Percentiles rank a stretch among this genome's conserved stretches.
Evolutionary conservation across 2,797 vertebrate genomes (phyloP).

Genomic region (Pseudochromis fuscus): DNA sequence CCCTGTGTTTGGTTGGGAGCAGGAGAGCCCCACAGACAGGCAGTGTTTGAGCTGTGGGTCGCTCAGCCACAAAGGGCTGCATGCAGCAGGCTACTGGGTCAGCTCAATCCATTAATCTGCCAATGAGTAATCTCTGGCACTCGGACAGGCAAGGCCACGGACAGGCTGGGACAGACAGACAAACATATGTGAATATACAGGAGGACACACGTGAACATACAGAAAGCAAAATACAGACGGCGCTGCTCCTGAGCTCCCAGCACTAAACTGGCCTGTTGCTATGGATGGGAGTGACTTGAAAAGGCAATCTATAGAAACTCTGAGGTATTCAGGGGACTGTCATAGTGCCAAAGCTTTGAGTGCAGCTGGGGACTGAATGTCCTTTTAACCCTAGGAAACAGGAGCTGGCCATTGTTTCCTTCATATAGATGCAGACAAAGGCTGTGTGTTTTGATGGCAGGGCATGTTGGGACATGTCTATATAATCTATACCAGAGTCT

Average conservation of each 20-base stretch:
- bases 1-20: conserved; percentile 46
- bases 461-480: conserved; percentile 74
- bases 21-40: conserved; percentile 58
- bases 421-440: conserved; percentile 70
- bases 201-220: not conserved
- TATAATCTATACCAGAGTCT: conserved; percentile 58
- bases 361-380: conserved; percentile 74
- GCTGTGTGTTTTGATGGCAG: conserved; percentile 69
- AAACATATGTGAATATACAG: conserved; percentile 31
- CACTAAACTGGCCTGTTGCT: not conserved
- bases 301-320: conserved; percentile 40
- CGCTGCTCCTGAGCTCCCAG: not conserved
- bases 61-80: conserved; percentile 73
- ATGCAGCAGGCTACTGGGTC: conserved; percentile 80
- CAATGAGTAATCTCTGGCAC: conserved; percentile 84
- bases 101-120: conserved; percentile 85
- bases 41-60: conserved; percentile 66
- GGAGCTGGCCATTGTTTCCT: conserved; percentile 77
- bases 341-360: conserved; percentile 62
- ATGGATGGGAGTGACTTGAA: conserved; percentile 27
- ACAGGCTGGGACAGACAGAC: conserved; percentile 55
- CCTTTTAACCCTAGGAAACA: conserved; percentile 76
- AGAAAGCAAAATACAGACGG: conserved; percentile 1
- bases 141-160: conserved; percentile 73
- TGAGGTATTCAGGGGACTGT: conserved; percentile 60